Evolutionary conservation across 2,888 invertebrate genomes (phyloP), one percentile per base, ranked within the genome.

Genomic region (Malthinus flaveolus): DNA sequence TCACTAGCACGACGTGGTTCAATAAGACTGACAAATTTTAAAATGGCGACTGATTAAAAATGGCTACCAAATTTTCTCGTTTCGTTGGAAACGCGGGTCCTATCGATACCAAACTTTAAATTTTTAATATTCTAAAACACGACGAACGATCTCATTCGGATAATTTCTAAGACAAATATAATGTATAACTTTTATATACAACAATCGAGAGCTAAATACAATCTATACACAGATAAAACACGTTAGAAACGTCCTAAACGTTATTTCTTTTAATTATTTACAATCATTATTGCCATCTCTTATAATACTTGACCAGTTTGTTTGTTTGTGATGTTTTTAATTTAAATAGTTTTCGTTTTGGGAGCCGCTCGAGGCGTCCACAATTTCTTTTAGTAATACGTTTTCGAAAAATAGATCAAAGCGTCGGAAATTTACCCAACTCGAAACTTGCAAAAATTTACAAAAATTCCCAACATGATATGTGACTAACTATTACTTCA

Each of bases 231-330:
- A 74, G 67, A 68, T 67, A 67, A 68, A 72, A 73, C 69, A 73
- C 69, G 70, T 67, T 66, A 67, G 59, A 53, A 64, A 67, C 67
- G 49, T 63, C 39, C 58, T 64, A 59, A 58, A 54, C 63, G 47
- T 59, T n/a, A n/a, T n/a, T 23, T 61, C 63, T 48, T 55, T 61
- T 67, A 66, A 59, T 56, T 69, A 76, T 74, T 64, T 73, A 74
- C 74, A 75, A 64, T 67, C 67, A 69, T 76, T 76, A 76, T 76
- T 76, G 75, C 76, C 75, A 70, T 68, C 72, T 23, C 23, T 42
- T 66, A 51, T 63, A 62, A 54, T 53, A 58, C 48, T 13, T 57
- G 49, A 55, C 53, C 36, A 47, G 46, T 57, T 56, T 55, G 64
- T 62, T 60, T 56, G 31, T 61, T 39, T 56, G 60, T 60, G 56